Conservation (phyloP, 2,888 invertebrate species). For the Mythimna impura region DNA sequence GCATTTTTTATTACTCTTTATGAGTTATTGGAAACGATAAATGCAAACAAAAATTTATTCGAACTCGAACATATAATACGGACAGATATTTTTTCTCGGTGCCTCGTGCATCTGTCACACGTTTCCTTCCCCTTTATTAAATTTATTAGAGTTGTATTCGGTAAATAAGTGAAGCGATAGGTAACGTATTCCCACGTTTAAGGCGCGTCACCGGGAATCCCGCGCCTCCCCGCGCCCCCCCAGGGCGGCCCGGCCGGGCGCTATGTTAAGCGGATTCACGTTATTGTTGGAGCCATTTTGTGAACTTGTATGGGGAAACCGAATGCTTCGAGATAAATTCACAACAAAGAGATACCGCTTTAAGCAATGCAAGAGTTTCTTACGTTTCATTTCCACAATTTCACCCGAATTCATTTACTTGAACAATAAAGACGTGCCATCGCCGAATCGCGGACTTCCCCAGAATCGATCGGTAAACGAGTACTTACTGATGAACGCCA, state of each 20-base stretch:
- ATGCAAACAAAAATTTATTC: conserved; percentile 68
- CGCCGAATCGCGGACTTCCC: conserved; percentile 20
- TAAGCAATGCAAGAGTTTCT: conserved; percentile 44
- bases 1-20: conserved; percentile 70
- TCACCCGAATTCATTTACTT: conserved; percentile 30
- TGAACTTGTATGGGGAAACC: conserved; percentile 72
- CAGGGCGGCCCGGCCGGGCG: conserved; percentile 69
- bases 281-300: conserved; percentile 81
- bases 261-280: conserved; percentile 81
- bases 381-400: conserved; percentile 39
- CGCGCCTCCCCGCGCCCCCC: conserved; percentile 69
- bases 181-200: conserved; percentile 76
- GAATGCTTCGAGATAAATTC: conserved; percentile 68
- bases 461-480: conserved; percentile 63
- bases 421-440: conserved; percentile 22
- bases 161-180: conserved; percentile 83
- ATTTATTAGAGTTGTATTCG: conserved; percentile 85
- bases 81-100: conserved; percentile 65
- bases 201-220: conserved; percentile 82
- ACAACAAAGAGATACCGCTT: conserved; percentile 52
- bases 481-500: conserved; percentile 71
- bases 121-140: conserved; percentile 84
- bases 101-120: conserved; percentile 76
- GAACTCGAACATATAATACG: conserved; percentile 62
- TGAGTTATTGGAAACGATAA: conserved; percentile 73